Conservation (phyloP, 1,140 invertebrate genomes). For the Drosophila nannoptera region DNA sequence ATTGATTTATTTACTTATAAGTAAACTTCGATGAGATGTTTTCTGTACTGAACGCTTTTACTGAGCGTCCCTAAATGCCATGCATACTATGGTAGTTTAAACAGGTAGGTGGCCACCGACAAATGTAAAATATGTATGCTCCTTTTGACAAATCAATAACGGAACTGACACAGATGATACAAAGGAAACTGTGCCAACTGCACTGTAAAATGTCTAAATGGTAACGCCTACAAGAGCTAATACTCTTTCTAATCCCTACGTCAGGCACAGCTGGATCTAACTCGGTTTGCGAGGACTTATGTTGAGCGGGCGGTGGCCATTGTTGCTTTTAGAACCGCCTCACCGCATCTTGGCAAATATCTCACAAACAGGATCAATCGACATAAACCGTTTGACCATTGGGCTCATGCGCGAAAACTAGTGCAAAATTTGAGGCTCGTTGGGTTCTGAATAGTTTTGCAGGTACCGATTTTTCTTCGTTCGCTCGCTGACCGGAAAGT, state of each 20-base stretch:
- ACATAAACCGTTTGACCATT: constrained; percentile 44
- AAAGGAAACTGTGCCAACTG: constrained; percentile 58
- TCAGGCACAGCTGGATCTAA: constrained; percentile 57
- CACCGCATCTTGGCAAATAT: constrained; percentile 61
- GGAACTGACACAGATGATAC: constrained; percentile 15
- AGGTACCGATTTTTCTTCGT: constrained; percentile 13
- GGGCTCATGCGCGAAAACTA: constrained; percentile 69
- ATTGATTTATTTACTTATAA: constrained; percentile 73
- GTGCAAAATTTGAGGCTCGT: constrained; percentile 53
- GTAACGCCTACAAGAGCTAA: constrained; percentile 55
- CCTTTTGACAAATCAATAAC: constrained; percentile 72
- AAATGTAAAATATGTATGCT: constrained; percentile 42
- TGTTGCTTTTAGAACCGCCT: constrained; percentile 50
- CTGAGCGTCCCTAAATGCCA: not conserved
- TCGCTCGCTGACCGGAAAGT: constrained; percentile 71
- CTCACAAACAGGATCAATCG: constrained; percentile 72
- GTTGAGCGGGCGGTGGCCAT: constrained; percentile 11
- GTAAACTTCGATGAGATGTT: constrained; percentile 26
- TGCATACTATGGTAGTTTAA: constrained; percentile 25
- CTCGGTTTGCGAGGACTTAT: constrained; percentile 29
- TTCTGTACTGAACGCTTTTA: too few species aligned
- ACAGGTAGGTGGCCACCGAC: constrained; percentile 70
- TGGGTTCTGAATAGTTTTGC: not conserved
- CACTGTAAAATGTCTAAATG: constrained; percentile 72
- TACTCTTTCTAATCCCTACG: constrained; percentile 51